phyloP scores from a whole-genome alignment of 2,113 vertebrate species.

The Motacilla alba region DNA sequence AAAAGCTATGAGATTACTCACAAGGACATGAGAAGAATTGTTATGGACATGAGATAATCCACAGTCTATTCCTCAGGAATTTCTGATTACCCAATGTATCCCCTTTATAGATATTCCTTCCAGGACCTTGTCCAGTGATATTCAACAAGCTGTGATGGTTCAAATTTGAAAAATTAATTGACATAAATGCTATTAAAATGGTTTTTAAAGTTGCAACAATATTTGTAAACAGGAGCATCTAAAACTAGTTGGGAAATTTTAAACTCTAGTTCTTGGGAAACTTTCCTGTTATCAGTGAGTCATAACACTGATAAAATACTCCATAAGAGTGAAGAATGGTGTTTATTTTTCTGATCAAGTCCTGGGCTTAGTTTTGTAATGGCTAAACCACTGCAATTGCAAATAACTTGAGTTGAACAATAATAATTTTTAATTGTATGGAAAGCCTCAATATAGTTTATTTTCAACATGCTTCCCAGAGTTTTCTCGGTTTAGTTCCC shows the following conservation, averaged over 20 bases:
- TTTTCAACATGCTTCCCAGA: neutral
- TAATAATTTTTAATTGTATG: neutral
- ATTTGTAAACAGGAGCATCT: neutral
- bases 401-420: neutral
- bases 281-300: neutral
- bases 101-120: neutral
- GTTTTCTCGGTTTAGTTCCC: neutral
- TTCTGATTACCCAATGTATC: neutral
- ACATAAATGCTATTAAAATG: neutral
- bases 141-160: neutral
- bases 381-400: neutral
- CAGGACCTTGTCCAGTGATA: neutral
- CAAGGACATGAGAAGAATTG: neutral
- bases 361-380: neutral
- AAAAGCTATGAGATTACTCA: neutral
- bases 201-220: neutral
- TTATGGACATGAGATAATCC: neutral
- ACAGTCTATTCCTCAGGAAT: neutral
- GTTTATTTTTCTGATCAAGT: neutral
- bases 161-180: neutral
- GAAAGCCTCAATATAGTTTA: neutral
- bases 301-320: neutral
- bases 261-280: neutral
- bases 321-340: neutral
- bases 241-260: neutral